phyloP scores from a whole-genome alignment of 2,888 invertebrate genomes.

The Nipponacmea schrenckii region DNA sequence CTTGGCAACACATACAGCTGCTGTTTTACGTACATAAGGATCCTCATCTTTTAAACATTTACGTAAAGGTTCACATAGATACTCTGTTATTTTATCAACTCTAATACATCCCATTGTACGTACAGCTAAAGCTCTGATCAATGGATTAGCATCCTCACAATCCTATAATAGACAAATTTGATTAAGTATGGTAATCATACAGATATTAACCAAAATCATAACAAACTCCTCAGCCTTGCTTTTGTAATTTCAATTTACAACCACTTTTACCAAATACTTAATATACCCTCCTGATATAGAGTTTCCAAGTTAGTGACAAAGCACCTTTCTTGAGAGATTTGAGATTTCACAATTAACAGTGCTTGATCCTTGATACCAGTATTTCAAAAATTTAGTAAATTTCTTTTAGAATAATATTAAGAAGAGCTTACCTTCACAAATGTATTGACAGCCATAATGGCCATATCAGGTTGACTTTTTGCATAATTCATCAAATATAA shows the following conservation, averaged over 20 bases:
- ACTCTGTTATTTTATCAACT: slow-evolving; percentile 99
- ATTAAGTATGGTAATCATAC: too few species aligned
- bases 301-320: too few species aligned
- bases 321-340: too few species aligned
- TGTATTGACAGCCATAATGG: slow-evolving; percentile 99
- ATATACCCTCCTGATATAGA: too few species aligned
- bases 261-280: too few species aligned
- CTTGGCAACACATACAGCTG: slow-evolving; percentile 99
- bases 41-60: slow-evolving; percentile 74
- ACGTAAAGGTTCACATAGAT: slow-evolving; percentile 95
- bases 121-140: slow-evolving; percentile 97
- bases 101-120: slow-evolving; percentile 99
- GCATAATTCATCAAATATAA: slow-evolving; percentile 99
- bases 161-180: slow-evolving; percentile 85
- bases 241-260: too few species aligned
- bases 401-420: too few species aligned
- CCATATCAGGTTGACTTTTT: slow-evolving; percentile 99
- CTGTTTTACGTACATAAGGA: slow-evolving; percentile 84
- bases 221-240: too few species aligned
- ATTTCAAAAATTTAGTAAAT: too few species aligned
- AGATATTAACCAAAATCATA: too few species aligned
- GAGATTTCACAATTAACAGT: too few species aligned
- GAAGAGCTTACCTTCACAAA: slow-evolving; percentile 87
- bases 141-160: slow-evolving; percentile 98
- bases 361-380: too few species aligned